Conservation (phyloP, 2,888 invertebrate species). For the Neria commutata region DNA sequence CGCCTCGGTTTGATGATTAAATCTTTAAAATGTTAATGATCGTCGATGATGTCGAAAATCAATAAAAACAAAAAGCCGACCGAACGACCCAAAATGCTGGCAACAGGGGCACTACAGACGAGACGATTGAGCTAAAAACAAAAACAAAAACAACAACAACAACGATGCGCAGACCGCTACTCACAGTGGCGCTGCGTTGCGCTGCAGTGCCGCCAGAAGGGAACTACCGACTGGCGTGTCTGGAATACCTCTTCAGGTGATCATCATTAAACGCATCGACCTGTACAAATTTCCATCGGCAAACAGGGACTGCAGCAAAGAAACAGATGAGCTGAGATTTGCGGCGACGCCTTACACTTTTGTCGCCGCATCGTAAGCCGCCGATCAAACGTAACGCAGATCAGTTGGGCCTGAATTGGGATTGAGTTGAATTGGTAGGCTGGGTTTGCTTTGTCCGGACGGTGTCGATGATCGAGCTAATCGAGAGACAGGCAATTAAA, state of each 20-base stretch:
- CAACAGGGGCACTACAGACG: background rate
- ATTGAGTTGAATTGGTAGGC: background rate
- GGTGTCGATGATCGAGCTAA: slow-evolving; percentile 18
- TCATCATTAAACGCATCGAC: slow-evolving; percentile 33
- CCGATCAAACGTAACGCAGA: no score
- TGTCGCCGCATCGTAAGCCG: slow-evolving; percentile 26
- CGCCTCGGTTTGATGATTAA: slow-evolving; percentile 56
- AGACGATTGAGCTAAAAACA: slow-evolving; percentile 13
- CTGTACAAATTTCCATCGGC: background rate
- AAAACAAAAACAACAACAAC: slow-evolving; percentile 29
- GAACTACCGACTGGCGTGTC: background rate
- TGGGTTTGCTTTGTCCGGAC: background rate
- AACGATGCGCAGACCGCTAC: slow-evolving; percentile 15
- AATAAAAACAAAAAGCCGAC: background rate
- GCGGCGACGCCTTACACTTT: slow-evolving; percentile 42
- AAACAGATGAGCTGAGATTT: slow-evolving; percentile 35
- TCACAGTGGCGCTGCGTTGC: no score
- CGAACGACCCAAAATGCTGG: slow-evolving; percentile 11
- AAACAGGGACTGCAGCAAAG: background rate
- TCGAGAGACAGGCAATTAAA: slow-evolving; percentile 24
- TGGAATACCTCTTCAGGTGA: background rate
- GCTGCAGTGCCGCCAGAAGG: background rate
- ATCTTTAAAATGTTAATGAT: slow-evolving; percentile 52
- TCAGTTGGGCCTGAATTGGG: background rate
- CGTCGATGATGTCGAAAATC: slow-evolving; percentile 39